Base-by-base conservation (phyloP, 2,888 invertebrate species). In the Archaeoteleia sp. region DNA sequence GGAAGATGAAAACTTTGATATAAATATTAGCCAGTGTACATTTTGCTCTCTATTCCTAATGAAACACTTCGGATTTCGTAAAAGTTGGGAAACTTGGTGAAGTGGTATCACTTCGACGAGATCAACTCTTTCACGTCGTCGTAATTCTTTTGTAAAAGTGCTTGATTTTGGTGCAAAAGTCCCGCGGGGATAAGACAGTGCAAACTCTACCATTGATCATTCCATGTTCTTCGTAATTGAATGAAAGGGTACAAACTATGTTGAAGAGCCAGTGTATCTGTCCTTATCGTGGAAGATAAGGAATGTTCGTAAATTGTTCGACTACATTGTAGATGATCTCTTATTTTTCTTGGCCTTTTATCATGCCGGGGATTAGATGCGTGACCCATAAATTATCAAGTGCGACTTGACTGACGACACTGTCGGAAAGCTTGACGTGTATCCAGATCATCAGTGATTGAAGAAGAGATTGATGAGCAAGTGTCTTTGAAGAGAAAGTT, bases 311-410 rank as follows among this genome's bases (percentile, higher is more conserved):
- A 23, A 30, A 53, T n/a, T 39, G 51, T 25, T 9, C 25, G 53
- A 54, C 54, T 35, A 54, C 58, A 58, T 48, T 54, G 49, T 45
- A 57, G 37, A 54, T 49, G 66, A 54, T 48, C 46, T 27, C 30
- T 7, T 30, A 30, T 49, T 67, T 67, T 67, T 67, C 12, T 9
- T 61, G 61, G 55, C 61, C 67, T 12, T 27, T 55, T 46, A 57
- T 67, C 51, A 32, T 32, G 15, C 20, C 20, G 9, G 4, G 17
- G 17, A 37, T 55, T 27, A 37, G 27, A 45, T 25, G 43, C 55
- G 30, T 35, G 48, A 49, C 40, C 42, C 34, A 51, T 34, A 32
- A 34, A 40, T 13, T 32, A 39, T 42, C 53, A 34, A 42, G 37
- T 25, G 29, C 12, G 20, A 48, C 45, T 51, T 34, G 43, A 23